Conservation (phyloP, 1,140 invertebrate species). For the Augochlora pura region DNA sequence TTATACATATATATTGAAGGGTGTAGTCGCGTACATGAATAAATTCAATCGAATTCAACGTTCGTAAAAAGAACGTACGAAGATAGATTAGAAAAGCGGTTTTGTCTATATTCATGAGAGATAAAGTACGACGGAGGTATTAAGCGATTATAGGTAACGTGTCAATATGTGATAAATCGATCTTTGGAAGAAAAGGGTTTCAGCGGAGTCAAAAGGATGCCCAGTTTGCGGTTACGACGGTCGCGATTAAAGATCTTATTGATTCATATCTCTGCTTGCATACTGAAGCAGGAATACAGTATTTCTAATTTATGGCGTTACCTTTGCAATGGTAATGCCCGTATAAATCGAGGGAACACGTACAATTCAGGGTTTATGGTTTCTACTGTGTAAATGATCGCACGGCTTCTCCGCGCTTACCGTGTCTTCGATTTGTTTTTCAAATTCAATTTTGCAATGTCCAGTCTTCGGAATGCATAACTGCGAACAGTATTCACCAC, state of each 20-base stretch:
- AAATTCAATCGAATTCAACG: no score
- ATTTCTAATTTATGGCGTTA: slow-evolving; percentile 67
- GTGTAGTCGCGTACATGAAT: no score
- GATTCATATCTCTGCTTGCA: slow-evolving; percentile 63
- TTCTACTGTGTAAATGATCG: slow-evolving; percentile 55
- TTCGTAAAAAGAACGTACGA: no score
- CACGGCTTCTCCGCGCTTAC: slow-evolving; percentile 26
- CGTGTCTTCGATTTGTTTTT: slow-evolving; percentile 4
- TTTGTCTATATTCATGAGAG: no score
- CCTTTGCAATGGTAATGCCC: slow-evolving; percentile 67
- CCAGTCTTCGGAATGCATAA: no score
- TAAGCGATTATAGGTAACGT: no score
- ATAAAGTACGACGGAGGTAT: no score
- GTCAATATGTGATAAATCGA: no score
- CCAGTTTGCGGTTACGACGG: slow-evolving; percentile 31
- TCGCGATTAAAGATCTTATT: slow-evolving; percentile 66
- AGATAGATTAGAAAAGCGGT: no score
- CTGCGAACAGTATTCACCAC: no score
- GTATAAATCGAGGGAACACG: slow-evolving; percentile 61
- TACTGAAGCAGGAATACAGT: slow-evolving; percentile 58
- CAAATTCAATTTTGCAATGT: no score
- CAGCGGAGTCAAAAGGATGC: slow-evolving; percentile 34
- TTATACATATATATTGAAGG: no score
- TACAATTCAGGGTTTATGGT: slow-evolving; percentile 61
- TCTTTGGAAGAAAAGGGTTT: background rate